phyloP scores from a whole-genome alignment of 2,797 vertebrate genomes.

The Argya squamiceps region DNA sequence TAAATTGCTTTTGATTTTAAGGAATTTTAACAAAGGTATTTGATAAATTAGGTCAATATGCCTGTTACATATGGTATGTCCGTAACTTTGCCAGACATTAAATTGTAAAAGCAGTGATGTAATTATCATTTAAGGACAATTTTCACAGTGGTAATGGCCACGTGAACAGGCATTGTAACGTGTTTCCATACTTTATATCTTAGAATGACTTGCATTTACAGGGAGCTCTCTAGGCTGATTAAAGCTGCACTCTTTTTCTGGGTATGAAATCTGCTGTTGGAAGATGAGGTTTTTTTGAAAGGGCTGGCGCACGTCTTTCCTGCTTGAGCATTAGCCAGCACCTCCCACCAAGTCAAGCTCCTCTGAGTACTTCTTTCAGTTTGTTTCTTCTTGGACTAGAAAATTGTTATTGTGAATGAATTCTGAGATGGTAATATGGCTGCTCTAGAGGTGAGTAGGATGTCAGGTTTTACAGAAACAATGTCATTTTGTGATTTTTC shows the following conservation, averaged over 20 bases:
- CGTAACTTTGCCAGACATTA: neutral
- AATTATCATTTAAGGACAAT: neutral
- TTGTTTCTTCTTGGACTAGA: neutral
- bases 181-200: neutral
- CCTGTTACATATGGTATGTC: neutral
- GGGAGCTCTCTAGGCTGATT: neutral
- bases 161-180: neutral
- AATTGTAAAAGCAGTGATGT: neutral
- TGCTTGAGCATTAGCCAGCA: neutral
- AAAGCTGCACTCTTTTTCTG: neutral
- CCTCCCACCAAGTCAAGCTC: neutral
- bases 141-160: neutral
- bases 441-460: neutral
- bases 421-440: neutral
- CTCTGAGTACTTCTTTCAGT: neutral
- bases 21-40: neutral
- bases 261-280: neutral
- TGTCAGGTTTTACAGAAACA: neutral
- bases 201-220: neutral
- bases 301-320: neutral
- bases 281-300: neutral
- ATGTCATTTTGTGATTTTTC: neutral
- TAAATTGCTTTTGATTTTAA: neutral
- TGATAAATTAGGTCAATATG: neutral
- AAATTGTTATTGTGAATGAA: neutral